Conservation (phyloP, 2,113 vertebrate genomes). For the Eulemur rufifrons region DNA sequence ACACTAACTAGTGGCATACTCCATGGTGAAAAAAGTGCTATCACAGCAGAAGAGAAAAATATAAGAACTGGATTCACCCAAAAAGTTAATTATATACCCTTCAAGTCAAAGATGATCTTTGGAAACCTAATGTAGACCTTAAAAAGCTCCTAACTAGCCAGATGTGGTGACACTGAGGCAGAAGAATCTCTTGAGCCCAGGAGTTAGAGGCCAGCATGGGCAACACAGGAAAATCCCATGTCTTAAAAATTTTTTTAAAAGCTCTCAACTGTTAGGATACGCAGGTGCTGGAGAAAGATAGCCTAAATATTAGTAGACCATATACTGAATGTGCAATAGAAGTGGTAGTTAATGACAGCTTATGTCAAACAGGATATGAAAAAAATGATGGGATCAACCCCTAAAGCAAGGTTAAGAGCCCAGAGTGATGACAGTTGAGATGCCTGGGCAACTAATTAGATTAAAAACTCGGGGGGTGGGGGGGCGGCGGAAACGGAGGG, state of each 20-base stretch:
- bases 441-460: slow-evolving; percentile 13
- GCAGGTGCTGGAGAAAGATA: background rate
- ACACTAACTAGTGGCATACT: background rate
- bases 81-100: background rate
- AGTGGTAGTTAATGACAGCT: background rate
- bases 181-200: background rate
- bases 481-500: background rate
- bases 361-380: slow-evolving; percentile 24
- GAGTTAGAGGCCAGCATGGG: background rate
- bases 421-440: slow-evolving; percentile 7
- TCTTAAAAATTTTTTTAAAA: background rate
- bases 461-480: background rate
- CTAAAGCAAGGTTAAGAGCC: background rate
- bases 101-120: slow-evolving; percentile 34
- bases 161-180: background rate
- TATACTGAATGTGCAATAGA: background rate
- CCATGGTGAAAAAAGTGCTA: background rate
- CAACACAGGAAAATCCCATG: background rate
- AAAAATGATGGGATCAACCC: background rate
- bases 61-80: background rate
- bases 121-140: background rate
- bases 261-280: background rate
- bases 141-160: background rate
- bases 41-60: background rate
- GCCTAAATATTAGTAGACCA: background rate